A percentile compares a stretch with the other conserved stretches of the same genome.
phyloP scores from a whole-genome alignment of 2,888 invertebrate genomes.

The Melipona beecheii region DNA sequence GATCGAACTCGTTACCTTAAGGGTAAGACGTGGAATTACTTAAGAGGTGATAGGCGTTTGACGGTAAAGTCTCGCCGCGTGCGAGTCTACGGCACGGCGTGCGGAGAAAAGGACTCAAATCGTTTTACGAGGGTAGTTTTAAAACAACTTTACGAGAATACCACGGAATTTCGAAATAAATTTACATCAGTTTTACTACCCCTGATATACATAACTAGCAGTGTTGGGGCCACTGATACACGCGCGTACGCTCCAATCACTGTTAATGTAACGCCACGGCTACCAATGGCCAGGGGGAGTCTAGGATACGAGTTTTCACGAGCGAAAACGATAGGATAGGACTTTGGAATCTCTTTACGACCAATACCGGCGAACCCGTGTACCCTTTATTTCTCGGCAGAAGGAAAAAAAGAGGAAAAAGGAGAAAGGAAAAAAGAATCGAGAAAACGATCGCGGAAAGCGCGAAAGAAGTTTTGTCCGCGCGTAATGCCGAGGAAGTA shows the following conservation, averaged over 20 bases:
- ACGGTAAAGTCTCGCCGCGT: constrained; percentile 66
- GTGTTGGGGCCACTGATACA: constrained; percentile 82
- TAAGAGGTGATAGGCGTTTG: constrained; percentile 63
- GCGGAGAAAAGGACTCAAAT: constrained; percentile 74
- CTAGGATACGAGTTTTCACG: constrained; percentile 34
- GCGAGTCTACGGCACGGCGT: constrained; percentile 32
- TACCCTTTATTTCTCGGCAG: background rate
- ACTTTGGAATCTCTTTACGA: constrained; percentile 31
- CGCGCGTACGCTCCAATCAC: constrained; percentile 47
- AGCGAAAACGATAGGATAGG: constrained; percentile 69
- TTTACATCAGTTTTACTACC: constrained; percentile 81
- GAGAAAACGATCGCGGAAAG: background rate
- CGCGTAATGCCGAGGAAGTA: background rate
- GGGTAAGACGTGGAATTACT: constrained; percentile 67
- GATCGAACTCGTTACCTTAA: constrained; percentile 70
- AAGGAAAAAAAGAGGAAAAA: too few relatives aligned
- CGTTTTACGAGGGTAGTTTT: constrained; percentile 82
- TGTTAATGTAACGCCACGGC: constrained; percentile 26
- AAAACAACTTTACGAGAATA: constrained; percentile 79
- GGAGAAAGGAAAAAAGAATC: background rate
- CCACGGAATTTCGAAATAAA: constrained; percentile 81
- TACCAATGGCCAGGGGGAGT: background rate
- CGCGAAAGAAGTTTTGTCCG: background rate
- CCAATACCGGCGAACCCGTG: background rate
- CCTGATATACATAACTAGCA: constrained; percentile 81